These are phyloP conservation scores for Tyria jacobaeae DNA, from an alignment of 2,888 invertebrate species.

Conservation along the genomic window DNA sequence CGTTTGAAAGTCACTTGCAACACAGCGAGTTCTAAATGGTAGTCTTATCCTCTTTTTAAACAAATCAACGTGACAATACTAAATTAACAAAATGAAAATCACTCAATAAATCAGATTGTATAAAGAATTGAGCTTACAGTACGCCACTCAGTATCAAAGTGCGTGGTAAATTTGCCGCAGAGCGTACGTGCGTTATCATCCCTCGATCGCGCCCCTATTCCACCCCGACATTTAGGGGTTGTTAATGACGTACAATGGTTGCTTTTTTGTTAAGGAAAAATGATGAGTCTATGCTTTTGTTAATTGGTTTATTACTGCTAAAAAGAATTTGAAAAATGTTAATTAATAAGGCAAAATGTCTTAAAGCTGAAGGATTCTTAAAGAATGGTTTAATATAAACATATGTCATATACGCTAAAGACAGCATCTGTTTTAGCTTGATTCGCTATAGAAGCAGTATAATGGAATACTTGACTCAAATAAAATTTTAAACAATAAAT, in stretches of 20 bases:
- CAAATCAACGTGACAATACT: not conserved
- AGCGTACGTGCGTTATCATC: slow-evolving; percentile 57
- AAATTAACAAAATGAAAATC: not conserved
- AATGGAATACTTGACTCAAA: no score
- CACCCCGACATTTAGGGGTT: slow-evolving; percentile 50
- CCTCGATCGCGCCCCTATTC: slow-evolving; percentile 39
- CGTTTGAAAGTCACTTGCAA: no score
- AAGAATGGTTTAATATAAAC: not conserved
- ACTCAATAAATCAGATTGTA: slow-evolving; percentile 10
- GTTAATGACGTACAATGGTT: slow-evolving; percentile 33
- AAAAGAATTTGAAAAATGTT: slow-evolving; percentile 4
- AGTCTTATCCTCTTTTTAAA: not conserved
- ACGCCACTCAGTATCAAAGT: slow-evolving; percentile 13
- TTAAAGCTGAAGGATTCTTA: not conserved
- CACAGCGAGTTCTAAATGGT: not conserved
- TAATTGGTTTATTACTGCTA: slow-evolving; percentile 24
- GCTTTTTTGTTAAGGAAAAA: slow-evolving; percentile 18
- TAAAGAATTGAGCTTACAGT: slow-evolving; percentile 9
- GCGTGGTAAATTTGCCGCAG: slow-evolving; percentile 20
- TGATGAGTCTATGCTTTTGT: slow-evolving; percentile 19
- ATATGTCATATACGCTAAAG: no score
- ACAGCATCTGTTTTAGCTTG: no score
- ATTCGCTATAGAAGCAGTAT: no score
- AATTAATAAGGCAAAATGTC: not conserved
- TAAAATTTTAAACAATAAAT: no score